A percentile compares a stretch with the other conserved stretches of the same genome.
Conservation (phyloP, 2,797 vertebrate species). For the Ispidina lecontei region DNA sequence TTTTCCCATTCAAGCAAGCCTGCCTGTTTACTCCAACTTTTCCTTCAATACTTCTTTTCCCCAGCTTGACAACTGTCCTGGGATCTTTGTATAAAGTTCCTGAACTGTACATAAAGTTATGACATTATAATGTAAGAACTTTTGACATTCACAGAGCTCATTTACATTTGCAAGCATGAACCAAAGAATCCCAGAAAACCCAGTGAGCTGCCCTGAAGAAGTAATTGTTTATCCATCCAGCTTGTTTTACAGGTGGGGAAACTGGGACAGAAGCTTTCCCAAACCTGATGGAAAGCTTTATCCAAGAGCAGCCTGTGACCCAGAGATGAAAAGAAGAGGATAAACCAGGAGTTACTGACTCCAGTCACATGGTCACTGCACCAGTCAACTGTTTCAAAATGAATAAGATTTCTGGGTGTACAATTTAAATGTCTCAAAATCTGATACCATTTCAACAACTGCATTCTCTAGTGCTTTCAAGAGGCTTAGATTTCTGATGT, state of each 20-base stretch:
- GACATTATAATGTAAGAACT: neutral
- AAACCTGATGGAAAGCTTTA: neutral
- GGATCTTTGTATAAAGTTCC: neutral
- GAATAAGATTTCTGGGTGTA: neutral
- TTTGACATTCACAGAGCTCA: neutral
- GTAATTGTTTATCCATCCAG: neutral
- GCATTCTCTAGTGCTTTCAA: slow-evolving; percentile 21
- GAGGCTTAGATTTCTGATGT: slow-evolving; percentile 27
- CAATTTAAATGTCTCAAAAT: neutral
- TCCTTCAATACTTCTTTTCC: neutral
- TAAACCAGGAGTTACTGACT: neutral
- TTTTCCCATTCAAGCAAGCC: neutral
- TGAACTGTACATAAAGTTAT: neutral
- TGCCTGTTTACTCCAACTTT: neutral
- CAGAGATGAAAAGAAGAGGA: neutral
- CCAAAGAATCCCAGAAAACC: slow-evolving; percentile 5
- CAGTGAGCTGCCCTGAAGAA: neutral
- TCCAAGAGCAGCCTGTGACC: neutral
- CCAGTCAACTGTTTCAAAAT: neutral
- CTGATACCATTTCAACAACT: neutral
- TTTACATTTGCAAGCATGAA: slow-evolving; percentile 12
- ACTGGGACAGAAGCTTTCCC: neutral
- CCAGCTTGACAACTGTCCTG: neutral
- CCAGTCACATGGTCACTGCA: neutral
- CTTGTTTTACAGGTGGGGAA: neutral